Conservation (phyloP, 1,140 invertebrate genomes). For the Megalonaias nervosa region DNA sequence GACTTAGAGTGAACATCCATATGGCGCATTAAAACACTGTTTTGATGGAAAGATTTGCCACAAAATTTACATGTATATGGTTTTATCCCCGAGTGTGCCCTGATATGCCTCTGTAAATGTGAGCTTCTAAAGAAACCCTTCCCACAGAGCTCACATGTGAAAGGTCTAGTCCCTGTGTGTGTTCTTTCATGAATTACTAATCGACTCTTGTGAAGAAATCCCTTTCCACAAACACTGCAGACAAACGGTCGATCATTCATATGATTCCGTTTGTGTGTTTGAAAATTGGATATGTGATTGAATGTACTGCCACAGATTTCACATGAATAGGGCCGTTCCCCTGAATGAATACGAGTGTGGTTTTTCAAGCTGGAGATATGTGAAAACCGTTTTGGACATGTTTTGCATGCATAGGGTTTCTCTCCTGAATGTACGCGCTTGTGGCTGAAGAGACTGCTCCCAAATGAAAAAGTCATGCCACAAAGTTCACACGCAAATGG, state of each 20-base stretch:
- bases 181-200: slow-evolving; percentile 6
- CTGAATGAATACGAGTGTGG: slow-evolving; percentile 36
- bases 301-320: slow-evolving; percentile 21
- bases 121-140: slow-evolving; percentile 3
- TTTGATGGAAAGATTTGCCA: slow-evolving; percentile 14
- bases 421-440: slow-evolving; percentile 90
- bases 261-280: slow-evolving; percentile 66
- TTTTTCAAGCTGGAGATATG: slow-evolving; percentile 8
- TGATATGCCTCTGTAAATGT: neutral
- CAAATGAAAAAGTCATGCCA: slow-evolving; percentile 19
- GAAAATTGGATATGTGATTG: slow-evolving; percentile 3
- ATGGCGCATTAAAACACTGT: slow-evolving; percentile 10
- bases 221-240: slow-evolving; percentile 13
- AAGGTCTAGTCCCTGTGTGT: slow-evolving; percentile 2
- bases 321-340: slow-evolving; percentile 32
- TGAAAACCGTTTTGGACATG: slow-evolving; percentile 78
- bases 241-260: slow-evolving; percentile 13
- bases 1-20: too few species aligned
- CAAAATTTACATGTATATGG: slow-evolving; percentile 14
- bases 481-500: slow-evolving; percentile 27
- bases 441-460: slow-evolving; percentile 71
- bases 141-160: slow-evolving; percentile 10
- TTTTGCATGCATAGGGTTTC: slow-evolving; percentile 89
- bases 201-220: slow-evolving; percentile 3
- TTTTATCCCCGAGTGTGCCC: slow-evolving; percentile 7